These are phyloP conservation scores for Clavelina lepadiformis DNA, from an alignment of 23 tunicate species.

Conservation along the genomic window DNA sequence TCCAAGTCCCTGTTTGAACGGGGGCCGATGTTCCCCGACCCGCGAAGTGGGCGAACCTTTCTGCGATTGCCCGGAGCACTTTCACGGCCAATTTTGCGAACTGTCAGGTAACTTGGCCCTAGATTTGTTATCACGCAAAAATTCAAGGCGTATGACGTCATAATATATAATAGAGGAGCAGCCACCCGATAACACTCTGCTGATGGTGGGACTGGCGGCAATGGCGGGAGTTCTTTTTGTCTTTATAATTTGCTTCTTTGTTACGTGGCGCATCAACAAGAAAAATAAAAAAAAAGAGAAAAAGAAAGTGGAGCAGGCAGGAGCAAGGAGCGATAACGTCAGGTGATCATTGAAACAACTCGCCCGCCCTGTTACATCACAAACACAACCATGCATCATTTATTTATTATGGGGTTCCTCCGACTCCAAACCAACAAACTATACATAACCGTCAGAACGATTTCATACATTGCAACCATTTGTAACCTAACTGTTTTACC, in stretches of 20 bases:
- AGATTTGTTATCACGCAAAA: neutral
- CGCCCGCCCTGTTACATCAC: too few relatives aligned
- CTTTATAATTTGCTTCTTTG: constrained; percentile 13
- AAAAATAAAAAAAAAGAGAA: constrained; percentile 15
- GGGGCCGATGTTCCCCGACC: constrained; percentile 28
- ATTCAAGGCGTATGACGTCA: neutral
- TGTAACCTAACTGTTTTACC: too few relatives aligned
- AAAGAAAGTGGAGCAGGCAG: neutral
- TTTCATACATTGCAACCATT: too few relatives aligned
- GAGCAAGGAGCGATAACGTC: too few relatives aligned
- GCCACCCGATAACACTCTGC: constrained; percentile 2
- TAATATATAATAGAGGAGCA: neutral
- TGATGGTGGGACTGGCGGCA: constrained; percentile 19
- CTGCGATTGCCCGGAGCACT: constrained; percentile 23
- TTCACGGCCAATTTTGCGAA: constrained; percentile 3
- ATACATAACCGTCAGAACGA: too few relatives aligned
- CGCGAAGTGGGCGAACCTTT: neutral
- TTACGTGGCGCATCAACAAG: constrained; percentile 4
- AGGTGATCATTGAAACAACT: too few relatives aligned
- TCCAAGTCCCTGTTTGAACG: constrained; percentile 54
- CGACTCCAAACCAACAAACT: too few relatives aligned
- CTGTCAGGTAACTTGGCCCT: neutral
- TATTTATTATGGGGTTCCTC: too few relatives aligned
- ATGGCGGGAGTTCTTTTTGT: constrained; percentile 30
- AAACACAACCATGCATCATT: too few relatives aligned